Conservation (phyloP, 2,888 invertebrate species). For the Mimas tiliae region DNA sequence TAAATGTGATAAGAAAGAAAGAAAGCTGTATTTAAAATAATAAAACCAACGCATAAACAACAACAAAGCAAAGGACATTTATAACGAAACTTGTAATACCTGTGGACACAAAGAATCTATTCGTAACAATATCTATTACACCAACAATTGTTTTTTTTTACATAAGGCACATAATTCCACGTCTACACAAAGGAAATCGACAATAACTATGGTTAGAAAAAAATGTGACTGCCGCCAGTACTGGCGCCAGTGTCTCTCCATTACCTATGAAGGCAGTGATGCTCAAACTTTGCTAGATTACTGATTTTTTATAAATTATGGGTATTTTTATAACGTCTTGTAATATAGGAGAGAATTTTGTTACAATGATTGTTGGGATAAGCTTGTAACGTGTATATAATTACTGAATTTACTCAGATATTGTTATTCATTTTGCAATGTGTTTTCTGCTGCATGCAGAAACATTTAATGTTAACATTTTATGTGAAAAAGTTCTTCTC, state of each 20-base stretch:
- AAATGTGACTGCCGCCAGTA: constrained; percentile 45
- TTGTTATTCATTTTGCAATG: too few species aligned
- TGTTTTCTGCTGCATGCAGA: too few species aligned
- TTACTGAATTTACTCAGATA: too few species aligned
- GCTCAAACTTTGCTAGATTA: constrained; percentile 48
- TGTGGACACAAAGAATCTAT: constrained; percentile 1
- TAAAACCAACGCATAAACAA: neutral
- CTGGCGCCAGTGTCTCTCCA: constrained; percentile 68
- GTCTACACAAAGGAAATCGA: constrained; percentile 45
- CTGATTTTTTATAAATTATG: neutral
- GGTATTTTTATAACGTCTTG: too few species aligned
- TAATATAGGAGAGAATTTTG: too few species aligned
- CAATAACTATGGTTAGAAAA: constrained; percentile 53
- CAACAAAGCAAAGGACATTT: neutral
- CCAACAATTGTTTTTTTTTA: constrained; percentile 16
- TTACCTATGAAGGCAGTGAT: constrained; percentile 50
- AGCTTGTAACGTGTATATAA: too few species aligned
- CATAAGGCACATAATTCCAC: constrained; percentile 27
- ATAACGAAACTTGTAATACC: neutral
- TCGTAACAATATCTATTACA: constrained; percentile 9
- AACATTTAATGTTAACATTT: too few species aligned
- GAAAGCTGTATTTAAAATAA: neutral
- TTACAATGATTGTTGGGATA: too few species aligned
- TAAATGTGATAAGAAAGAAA: too few species aligned
- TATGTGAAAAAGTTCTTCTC: too few species aligned